A percentile compares a stretch with the other conserved stretches of the same genome.
These are phyloP conservation scores for Taenioides sp. DNA, from an alignment of 2,797 vertebrate species.

Conservation along the genomic window DNA sequence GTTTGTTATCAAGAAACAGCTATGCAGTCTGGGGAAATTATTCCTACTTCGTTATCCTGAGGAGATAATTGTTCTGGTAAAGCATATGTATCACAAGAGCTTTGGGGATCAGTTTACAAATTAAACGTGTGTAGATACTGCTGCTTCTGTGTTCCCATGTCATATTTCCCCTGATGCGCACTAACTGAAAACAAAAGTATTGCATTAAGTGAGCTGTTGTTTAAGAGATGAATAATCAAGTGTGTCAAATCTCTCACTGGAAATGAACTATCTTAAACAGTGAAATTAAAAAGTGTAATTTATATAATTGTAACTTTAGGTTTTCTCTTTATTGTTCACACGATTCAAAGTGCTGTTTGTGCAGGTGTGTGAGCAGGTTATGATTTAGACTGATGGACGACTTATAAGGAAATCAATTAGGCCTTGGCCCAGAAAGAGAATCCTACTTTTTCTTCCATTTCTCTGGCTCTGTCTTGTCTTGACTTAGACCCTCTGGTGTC, in stretches of 20 bases:
- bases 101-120: conserved; percentile 58
- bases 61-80: conserved; percentile 71
- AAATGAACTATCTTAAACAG: conserved; percentile 54
- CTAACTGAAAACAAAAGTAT: conserved; percentile 64
- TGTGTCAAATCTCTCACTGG: conserved; percentile 43
- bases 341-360: conserved; percentile 40
- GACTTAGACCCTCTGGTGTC: conserved; percentile 52
- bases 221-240: conserved; percentile 65
- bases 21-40: conserved; percentile 76
- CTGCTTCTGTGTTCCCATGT: conserved; percentile 40
- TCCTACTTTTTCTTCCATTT: conserved; percentile 72
- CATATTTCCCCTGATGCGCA: conserved; percentile 63
- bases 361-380: conserved; percentile 78
- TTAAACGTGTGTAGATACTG: conserved; percentile 65
- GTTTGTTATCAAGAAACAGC: conserved; percentile 62
- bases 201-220: conserved; percentile 66
- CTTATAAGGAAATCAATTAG: conserved; percentile 91
- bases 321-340: conserved; percentile 9
- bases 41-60: conserved; percentile 70
- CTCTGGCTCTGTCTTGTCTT: conserved; percentile 66
- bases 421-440: conserved; percentile 91
- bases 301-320: conserved; percentile 41
- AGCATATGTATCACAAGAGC: conserved; percentile 57
- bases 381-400: conserved; percentile 81
- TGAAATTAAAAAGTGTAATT: conserved; percentile 50